Base-by-base conservation (phyloP, 1,140 invertebrate species). In the Rhynchophorus ferrugineus region DNA sequence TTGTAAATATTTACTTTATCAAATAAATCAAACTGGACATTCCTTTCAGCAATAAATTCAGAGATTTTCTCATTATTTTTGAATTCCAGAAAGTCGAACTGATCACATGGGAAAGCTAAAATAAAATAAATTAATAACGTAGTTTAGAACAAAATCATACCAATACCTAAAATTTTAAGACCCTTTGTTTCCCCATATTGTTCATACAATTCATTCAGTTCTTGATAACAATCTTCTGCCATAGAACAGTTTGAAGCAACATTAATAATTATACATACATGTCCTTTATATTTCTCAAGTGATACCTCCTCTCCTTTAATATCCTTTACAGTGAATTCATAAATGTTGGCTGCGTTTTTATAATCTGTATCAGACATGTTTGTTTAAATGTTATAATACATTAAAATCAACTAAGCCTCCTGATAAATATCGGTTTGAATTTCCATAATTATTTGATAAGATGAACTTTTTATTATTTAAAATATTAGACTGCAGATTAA, bases 221-320 rank as follows among this genome's bases (percentile, higher is more conserved):
- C 78, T 53, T 78, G 77, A 67, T 92, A 91, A 68, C 92, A 88
- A 9, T 70, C 76, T 16, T 83, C 78, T 6, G 90, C 91, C 29
- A 84, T 75, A 1, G 87, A 87, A 72, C 90, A 94, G 57, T 88
- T 77, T 18, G 87, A 90, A 1, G 90, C 90, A 17, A 92, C 89
- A 67, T 93, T 93, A 0, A 91, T 87, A 33, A 93, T 80, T 17
- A 93, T 68, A 2, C 80, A 68, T 1, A 87, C 82, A 58, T 82
- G 73, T 1, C 78, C 83, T 58, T 76, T 78, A 66, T 87, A 91
- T 65, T 85, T 83, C 2, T 81, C 78, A 44, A 91, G 60, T 0
- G 80, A 75, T 1, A 90, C 76, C 37, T 80, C 75, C 29, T 87
- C 78, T 9, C 85, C 87, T 57, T 83, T 70, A 19, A 86, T 87